These are phyloP conservation scores for Andrena haemorrhoa DNA, from an alignment of 2,888 invertebrate genomes.

Conservation along the genomic window DNA sequence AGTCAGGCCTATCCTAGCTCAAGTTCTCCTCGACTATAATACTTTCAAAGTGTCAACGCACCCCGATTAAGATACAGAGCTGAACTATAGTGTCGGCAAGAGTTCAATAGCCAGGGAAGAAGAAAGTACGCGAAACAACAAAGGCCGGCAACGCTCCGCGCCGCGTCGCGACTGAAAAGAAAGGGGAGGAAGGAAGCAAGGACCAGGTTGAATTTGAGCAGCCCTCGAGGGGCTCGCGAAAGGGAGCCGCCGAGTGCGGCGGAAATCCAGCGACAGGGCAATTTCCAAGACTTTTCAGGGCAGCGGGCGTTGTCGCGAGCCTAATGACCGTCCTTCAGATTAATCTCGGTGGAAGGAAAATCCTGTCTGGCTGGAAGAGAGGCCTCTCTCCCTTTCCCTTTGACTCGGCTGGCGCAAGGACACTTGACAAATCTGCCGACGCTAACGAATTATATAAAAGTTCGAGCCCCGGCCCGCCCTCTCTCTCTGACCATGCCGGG, in stretches of 20 bases:
- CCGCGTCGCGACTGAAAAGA: too few relatives aligned
- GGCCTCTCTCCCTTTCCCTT: slow-evolving; percentile 11
- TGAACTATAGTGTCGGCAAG: too few relatives aligned
- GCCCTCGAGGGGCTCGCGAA: neutral
- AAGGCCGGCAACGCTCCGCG: too few relatives aligned
- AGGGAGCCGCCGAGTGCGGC: neutral
- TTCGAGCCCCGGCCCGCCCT: slow-evolving; percentile 3
- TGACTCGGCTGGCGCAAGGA: slow-evolving; percentile 35
- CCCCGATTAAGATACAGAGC: too few relatives aligned
- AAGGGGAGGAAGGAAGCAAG: too few relatives aligned
- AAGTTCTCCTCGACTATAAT: too few relatives aligned
- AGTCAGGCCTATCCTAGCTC: too few relatives aligned
- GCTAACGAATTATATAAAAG: slow-evolving; percentile 58
- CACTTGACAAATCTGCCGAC: slow-evolving; percentile 50
- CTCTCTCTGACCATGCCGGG: neutral
- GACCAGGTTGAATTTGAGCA: slow-evolving; percentile 32
- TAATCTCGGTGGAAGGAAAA: slow-evolving; percentile 44
- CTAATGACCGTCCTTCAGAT: slow-evolving; percentile 45
- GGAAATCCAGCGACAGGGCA: slow-evolving; percentile 9
- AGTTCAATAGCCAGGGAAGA: too few relatives aligned
- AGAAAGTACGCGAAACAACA: too few relatives aligned
- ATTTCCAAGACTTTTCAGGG: slow-evolving; percentile 42
- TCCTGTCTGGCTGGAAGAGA: slow-evolving; percentile 40
- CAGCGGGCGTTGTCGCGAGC: slow-evolving; percentile 21
- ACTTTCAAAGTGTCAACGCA: too few relatives aligned